Evolutionary conservation across 1,140 invertebrate species (phyloP).

Genomic region (Drosophila ficusphila): DNA sequence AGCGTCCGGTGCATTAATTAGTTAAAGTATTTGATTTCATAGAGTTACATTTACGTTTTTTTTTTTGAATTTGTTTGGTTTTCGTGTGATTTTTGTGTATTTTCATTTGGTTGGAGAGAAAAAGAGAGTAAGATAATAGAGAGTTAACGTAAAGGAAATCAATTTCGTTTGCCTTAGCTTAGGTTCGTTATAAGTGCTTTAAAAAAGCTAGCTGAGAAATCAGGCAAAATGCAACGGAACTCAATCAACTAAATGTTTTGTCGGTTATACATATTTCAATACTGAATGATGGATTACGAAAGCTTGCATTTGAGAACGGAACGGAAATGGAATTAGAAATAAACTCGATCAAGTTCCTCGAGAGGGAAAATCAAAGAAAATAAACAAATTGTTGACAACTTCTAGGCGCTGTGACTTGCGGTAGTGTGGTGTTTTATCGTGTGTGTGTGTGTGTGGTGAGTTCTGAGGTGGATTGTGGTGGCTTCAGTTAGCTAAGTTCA

Average conservation of each 20-base stretch:
- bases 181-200: conserved; percentile 33
- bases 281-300: conserved; percentile 46
- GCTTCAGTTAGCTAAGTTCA: conserved; percentile 46
- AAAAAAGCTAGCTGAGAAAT: conserved; percentile 54
- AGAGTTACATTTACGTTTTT: no score
- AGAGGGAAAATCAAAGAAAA: conserved; percentile 22
- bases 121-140: conserved; percentile 57
- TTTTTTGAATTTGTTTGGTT: conserved; percentile 11
- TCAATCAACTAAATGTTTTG: conserved; percentile 54
- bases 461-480: conserved; percentile 21
- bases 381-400: conserved; percentile 37
- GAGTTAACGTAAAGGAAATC: conserved; percentile 59
- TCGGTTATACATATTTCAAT: conserved; percentile 48
- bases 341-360: conserved; percentile 17
- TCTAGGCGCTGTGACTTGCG: conserved; percentile 33
- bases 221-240: conserved; percentile 73
- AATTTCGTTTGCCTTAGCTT: conserved; percentile 43
- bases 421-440: conserved; percentile 13
- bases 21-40: conserved; percentile 28
- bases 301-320: conserved; percentile 30
- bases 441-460: conserved; percentile 14
- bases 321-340: conserved; percentile 16
- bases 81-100: conserved; percentile 33
- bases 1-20: conserved; percentile 58
- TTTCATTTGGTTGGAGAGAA: conserved; percentile 42